Evolutionary conservation across 2,113 vertebrate species (phyloP), one percentile per base, ranked within the genome.

Genomic region (Corvus moneduloides): DNA sequence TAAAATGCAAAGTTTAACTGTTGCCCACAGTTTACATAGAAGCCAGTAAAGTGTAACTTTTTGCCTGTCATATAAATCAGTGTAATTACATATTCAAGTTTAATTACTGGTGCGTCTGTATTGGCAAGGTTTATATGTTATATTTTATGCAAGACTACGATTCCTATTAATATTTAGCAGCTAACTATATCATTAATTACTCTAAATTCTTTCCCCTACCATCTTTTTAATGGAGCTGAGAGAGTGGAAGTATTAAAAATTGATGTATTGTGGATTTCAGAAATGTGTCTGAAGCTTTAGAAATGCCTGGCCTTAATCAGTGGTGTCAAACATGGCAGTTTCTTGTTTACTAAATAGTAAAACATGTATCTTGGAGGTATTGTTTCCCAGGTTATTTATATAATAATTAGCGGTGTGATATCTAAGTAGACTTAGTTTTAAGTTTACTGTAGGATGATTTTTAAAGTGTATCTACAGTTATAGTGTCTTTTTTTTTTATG

Each of bases 171-270:
- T 99, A 99, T 99, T 99, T 98, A 99, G 98, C 98, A 98, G 98
- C 98, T 99, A 99, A 98, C 98, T 99, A 98, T 99, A 98, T 98
- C 98, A 99, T 99, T 99, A 99, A 99, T 99, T 99, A 99, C 98
- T 98, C 98, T 98, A 98, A 99, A 99, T 98, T 98, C 98, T 98
- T 98, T 98, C 98, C 98, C 98, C 97, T 98, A 98, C 98, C 98
- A 98, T 99, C 98, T 98, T 98, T 98, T 99, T 99, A 99, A 99
- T 99, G 98, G 98, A 98, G 98, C 98, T 98, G 97, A 98, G 98
- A 99, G 98, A 98, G 98, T 98, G 97, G 97, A 97, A 97, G 97
- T 98, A 99, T 99, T 98, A 99, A 99, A 99, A 98, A 99, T 99
- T 98, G 97, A 99, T 99, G 98, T 98, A 98, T 98, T 98, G 98